Base-by-base conservation (phyloP, 2,113 vertebrate species). In the Dasyprocta punctata region DNA sequence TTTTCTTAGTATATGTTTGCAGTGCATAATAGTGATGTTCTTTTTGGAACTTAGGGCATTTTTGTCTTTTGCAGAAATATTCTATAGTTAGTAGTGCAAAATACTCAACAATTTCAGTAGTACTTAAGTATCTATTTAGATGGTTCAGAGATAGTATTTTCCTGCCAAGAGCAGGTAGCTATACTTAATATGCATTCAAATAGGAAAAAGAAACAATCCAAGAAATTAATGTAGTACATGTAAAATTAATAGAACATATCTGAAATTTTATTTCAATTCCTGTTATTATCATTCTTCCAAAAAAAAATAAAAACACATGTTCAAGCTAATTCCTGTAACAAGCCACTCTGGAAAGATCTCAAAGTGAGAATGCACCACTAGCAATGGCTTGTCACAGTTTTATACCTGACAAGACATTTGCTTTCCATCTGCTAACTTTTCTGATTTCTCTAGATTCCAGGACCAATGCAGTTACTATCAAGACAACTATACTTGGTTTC, bases 131-230 rank as follows among this genome's bases (percentile, higher is more conserved):
- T 90, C 41, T 92, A 77, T 96, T 92, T 81, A 87, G 63, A 90
- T 90, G 67, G 78, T 44, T 96, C 69, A 63, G 36, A 65, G 52
- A 93, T 77, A 95, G 54, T 58, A 91, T 60, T 78, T 98, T 94
- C 92, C 60, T 96, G 71, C 52, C 30, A 95, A 65, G 94, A 94
- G 41, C 71, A 96, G 86, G 52, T 92, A 97, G 30, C 86, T 97
- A 83, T 93, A 90, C 85, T 97, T 95, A 97, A 94, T 81, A 78
- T 85, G 63, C 41, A 93, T 96, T 97, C 54, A 97, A 73, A 92
- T 61, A 92, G 65, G 85, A 93, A 97, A 90, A 92, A 92, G 47
- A 97, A 97, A 95, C 77, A 88, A 96, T 73, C 22, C 49, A 93
- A 56, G 61, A 93, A 97, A 89, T 95, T 88, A 93, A 81, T 9